Conservation (phyloP, 1,140 invertebrate genomes). For the Ceratina japonica region DNA sequence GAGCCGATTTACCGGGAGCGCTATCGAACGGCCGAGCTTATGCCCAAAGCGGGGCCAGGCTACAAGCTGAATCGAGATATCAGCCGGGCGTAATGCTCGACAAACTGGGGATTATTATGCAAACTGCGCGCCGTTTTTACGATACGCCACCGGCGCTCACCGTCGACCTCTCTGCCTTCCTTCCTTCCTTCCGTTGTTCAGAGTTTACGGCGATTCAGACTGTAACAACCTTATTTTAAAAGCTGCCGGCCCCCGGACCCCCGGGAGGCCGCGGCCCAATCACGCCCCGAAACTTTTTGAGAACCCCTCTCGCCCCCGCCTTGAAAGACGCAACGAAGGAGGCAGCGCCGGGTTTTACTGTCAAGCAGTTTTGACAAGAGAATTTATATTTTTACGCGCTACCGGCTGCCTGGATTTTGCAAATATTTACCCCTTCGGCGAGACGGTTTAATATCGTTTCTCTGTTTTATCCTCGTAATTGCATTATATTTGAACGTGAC, state of each 20-base stretch:
- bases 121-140: conserved; percentile 35
- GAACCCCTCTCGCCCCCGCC: background rate
- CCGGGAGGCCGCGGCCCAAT: background rate
- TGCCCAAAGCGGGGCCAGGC: background rate
- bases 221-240: background rate
- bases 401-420: too few species aligned
- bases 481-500: too few species aligned
- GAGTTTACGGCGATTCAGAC: background rate
- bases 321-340: background rate
- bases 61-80: conserved; percentile 32
- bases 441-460: too few species aligned
- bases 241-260: too few species aligned
- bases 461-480: too few species aligned
- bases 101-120: conserved; percentile 42
- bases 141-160: background rate
- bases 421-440: too few species aligned
- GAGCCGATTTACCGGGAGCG: conserved; percentile 14
- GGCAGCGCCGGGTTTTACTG: background rate
- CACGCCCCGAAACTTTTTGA: background rate
- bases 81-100: conserved; percentile 28
- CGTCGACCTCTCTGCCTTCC: too few species aligned
- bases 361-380: background rate
- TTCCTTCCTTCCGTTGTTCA: too few species aligned
- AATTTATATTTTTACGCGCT: background rate
- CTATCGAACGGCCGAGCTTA: conserved; percentile 12